These are phyloP conservation scores for Monarcha castaneiventris DNA, from an alignment of 2,113 vertebrate genomes.

Conservation along the genomic window DNA sequence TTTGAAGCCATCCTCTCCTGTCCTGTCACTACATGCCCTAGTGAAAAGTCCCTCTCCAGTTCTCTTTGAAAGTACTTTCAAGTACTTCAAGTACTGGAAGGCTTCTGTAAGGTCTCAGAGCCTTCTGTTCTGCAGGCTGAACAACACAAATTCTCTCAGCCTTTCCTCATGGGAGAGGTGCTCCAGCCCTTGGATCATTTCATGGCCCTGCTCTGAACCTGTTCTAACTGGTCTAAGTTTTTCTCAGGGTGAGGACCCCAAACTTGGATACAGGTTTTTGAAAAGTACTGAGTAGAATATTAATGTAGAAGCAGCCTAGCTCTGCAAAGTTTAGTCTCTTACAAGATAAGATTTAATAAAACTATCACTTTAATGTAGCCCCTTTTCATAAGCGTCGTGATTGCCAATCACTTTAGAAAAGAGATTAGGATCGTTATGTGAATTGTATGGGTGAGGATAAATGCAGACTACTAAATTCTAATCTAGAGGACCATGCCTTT, in stretches of 20 bases:
- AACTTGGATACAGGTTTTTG: background rate
- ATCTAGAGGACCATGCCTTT: background rate
- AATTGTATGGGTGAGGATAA: background rate
- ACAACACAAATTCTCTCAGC: background rate
- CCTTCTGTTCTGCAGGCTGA: background rate
- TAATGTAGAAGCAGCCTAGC: background rate
- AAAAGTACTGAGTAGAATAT: background rate
- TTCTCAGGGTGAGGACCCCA: background rate
- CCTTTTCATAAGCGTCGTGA: background rate
- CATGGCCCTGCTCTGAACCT: background rate
- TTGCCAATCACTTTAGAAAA: background rate
- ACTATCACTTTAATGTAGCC: background rate
- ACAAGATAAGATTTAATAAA: background rate
- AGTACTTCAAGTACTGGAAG: background rate
- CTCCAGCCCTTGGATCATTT: background rate
- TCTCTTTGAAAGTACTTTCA: too few species aligned
- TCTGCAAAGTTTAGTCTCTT: background rate
- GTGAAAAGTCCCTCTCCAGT: background rate
- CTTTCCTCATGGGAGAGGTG: background rate
- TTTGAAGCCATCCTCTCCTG: background rate
- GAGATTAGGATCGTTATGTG: background rate
- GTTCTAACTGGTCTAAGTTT: background rate
- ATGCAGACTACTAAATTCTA: background rate
- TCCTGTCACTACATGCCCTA: background rate
- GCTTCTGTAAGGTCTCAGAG: background rate